A percentile compares a stretch with the other conserved stretches of the same genome.
Evolutionary conservation across 2,888 invertebrate genomes (phyloP).

Genomic region (Rhingia rostrata): DNA sequence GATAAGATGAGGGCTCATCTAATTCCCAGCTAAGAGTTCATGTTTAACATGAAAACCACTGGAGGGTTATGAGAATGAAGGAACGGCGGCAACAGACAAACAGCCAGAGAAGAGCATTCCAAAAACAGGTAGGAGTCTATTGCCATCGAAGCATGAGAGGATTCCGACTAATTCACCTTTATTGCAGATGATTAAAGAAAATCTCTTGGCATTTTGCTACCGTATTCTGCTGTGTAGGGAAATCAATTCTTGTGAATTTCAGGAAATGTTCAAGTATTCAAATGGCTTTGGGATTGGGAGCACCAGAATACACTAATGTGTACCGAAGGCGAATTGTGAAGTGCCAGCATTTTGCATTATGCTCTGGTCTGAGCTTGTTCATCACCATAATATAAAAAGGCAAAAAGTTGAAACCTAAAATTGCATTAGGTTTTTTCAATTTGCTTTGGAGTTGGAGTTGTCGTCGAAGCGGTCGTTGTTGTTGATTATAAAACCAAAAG

Average conservation of each 20-base stretch:
- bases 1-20: not conserved
- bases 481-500: not conserved
- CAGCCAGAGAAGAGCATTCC: not conserved
- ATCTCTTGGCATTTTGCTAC: slow-evolving; percentile 32
- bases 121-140: no score
- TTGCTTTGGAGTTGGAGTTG: not conserved
- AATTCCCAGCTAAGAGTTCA: not conserved
- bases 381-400: slow-evolving; percentile 28
- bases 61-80: slow-evolving; percentile 11
- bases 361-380: slow-evolving; percentile 4
- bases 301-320: not conserved
- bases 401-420: slow-evolving; percentile 48
- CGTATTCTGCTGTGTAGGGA: slow-evolving; percentile 23
- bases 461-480: no score
- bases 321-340: slow-evolving; percentile 19
- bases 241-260: slow-evolving; percentile 37
- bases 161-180: slow-evolving; percentile 52
- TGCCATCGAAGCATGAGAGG: not conserved
- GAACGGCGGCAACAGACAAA: not conserved
- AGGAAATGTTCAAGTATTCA: slow-evolving; percentile 6
- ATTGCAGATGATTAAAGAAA: slow-evolving; percentile 56
- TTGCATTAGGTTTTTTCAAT: slow-evolving; percentile 38
- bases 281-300: not conserved
- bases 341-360: slow-evolving; percentile 6
- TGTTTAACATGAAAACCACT: slow-evolving; percentile 35